Evolutionary conservation across 2,113 vertebrate species (phyloP), one percentile per base, ranked within the genome.

Genomic region (Bujurquina vittata): DNA sequence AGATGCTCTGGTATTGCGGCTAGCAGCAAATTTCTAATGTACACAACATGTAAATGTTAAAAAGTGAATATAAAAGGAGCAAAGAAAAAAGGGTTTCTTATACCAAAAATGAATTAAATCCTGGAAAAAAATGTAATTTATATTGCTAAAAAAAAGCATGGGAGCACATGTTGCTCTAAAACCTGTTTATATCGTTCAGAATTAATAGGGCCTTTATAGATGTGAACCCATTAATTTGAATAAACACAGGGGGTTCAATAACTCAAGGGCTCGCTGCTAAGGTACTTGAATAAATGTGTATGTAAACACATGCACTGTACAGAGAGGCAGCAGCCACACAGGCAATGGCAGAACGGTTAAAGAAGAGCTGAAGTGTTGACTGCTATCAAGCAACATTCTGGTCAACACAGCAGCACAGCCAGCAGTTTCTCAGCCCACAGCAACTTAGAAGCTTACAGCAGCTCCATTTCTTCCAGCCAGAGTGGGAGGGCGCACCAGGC

Each of bases 381-480:
- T 55, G 54, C 67, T 52, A 81, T 37, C 2, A 22, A 80, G 59
- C 75, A 40, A 52, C 54, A 10, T 65, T 60, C 65, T 83, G 52
- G 17, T 74, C 54, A 79, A 43, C 73, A 29, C 57, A 61, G 67
- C 81, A 61, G 75, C 57, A 31, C 75, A 57, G 79, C 52, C 75
- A 79, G 81, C 60, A 80, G 43, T 79, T 88, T 80, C 58, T 84
- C 52, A 72, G 10, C 55, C 76, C 72, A 65, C 80, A 82, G 77
- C 58, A 83, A 55, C 4, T 72, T 56, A 77, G 84, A 73, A 85
- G 77, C 78, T 91, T 88, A 87, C 26, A 10, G 82, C 76, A 82
- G 91, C 76, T 86, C 83, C 67, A 77, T 86, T 89, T 88, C 87
- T 86, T 83, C 29, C 63, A 74, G 82, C 77, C 78, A 60, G 82